Evolutionary conservation across 2,888 invertebrate species (phyloP).

Genomic region (Cantharis flavilabris): DNA sequence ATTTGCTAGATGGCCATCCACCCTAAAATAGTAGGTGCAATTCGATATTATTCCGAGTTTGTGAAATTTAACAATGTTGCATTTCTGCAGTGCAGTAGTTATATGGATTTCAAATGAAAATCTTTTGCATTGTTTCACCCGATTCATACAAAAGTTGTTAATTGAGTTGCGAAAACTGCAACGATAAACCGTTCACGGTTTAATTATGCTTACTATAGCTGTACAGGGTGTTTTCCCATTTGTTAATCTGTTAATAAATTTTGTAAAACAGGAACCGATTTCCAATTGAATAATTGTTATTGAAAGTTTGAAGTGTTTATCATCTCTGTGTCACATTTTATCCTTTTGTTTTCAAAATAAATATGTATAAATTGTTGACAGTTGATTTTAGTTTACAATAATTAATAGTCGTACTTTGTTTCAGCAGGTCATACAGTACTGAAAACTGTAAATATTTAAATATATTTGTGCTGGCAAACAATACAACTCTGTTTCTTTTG

Average conservation of each 20-base stretch:
- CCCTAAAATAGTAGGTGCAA: neutral
- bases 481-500: neutral
- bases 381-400: neutral
- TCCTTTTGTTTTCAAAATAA: neutral
- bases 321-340: neutral
- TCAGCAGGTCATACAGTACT: neutral
- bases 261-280: neutral
- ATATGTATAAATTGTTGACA: neutral
- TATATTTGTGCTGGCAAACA: neutral
- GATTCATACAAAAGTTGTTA: neutral
- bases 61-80: neutral
- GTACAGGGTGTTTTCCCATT: neutral
- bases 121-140: neutral
- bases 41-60: neutral
- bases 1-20: conserved; percentile 5
- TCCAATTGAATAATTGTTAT: neutral
- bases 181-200: neutral
- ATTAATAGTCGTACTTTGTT: neutral
- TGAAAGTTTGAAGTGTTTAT: neutral
- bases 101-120: neutral
- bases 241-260: neutral
- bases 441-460: neutral
- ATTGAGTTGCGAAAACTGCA: neutral
- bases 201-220: neutral
- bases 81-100: neutral